Conservation (phyloP, 2,888 invertebrate genomes). For the Nephrocerus scutellatus region DNA sequence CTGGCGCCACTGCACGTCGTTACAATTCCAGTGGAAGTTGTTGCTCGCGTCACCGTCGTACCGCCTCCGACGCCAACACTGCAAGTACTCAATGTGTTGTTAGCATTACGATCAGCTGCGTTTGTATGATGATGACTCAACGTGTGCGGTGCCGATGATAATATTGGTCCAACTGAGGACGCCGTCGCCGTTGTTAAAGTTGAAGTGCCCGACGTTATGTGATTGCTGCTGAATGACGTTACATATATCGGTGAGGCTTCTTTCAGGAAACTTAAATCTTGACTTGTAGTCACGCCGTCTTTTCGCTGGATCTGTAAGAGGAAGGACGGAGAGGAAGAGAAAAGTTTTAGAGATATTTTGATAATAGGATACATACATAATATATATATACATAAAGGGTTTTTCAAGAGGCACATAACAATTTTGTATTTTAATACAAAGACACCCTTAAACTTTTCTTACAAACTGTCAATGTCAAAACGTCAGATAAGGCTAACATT, state of each 20-base stretch:
- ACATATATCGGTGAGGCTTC: conserved; percentile 78
- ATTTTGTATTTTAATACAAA: no score
- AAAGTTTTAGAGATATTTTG: not conserved
- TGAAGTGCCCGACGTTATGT: conserved; percentile 51
- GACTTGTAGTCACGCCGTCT: conserved; percentile 46
- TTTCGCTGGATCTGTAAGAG: conserved; percentile 38
- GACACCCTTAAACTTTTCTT: no score
- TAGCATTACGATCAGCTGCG: conserved; percentile 26
- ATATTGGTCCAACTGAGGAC: conserved; percentile 39
- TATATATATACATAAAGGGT: no score
- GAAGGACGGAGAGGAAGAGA: not conserved
- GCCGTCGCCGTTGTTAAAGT: conserved; percentile 49
- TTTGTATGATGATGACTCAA: conserved; percentile 17
- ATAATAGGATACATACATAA: no score
- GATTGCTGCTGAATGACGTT: conserved; percentile 59
- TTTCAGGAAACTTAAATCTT: conserved; percentile 72
- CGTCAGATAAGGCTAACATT: no score
- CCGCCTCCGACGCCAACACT: no score
- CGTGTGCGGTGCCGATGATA: conserved; percentile 30
- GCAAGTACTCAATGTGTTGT: no score
- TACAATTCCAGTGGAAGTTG: not conserved
- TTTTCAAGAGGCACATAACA: no score
- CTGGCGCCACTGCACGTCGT: conserved; percentile 11
- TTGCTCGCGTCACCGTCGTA: no score
- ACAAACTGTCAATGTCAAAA: no score